phyloP scores from a whole-genome alignment of 2,797 vertebrate genomes.

The Danio kyathit region DNA sequence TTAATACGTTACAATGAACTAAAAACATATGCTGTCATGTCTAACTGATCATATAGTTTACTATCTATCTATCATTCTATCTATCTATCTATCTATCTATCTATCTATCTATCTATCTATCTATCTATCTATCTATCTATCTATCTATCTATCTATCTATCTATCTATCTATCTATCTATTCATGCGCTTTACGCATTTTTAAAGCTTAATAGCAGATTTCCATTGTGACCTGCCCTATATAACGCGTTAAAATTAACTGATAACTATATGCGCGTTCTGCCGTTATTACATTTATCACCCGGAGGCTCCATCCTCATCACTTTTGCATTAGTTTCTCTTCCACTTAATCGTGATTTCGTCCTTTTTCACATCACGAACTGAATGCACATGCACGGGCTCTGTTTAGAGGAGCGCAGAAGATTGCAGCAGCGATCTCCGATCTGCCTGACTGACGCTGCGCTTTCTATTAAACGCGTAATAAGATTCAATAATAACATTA shows the following conservation, averaged over 20 bases:
- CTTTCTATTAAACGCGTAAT: not conserved
- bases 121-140: no score
- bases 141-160: no score
- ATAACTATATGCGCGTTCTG: not conserved
- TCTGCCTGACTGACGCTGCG: constrained; percentile 2
- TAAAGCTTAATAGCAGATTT: not conserved
- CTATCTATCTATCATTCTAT: no score
- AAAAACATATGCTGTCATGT: no score
- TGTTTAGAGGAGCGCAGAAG: not conserved
- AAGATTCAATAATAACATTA: not conserved
- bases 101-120: no score
- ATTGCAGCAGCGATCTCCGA: not conserved
- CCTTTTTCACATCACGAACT: not conserved
- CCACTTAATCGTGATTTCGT: not conserved
- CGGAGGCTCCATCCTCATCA: not conserved
- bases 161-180: no score
- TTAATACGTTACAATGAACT: no score
- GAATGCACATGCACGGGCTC: not conserved
- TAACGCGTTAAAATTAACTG: not conserved
- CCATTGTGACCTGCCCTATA: not conserved
- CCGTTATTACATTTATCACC: not conserved
- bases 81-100: no score
- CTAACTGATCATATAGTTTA: no score
- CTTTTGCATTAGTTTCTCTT: not conserved
- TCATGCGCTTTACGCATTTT: not conserved